phyloP scores from a whole-genome alignment of 2,797 vertebrate species.

The Passerculus sandwichensis region DNA sequence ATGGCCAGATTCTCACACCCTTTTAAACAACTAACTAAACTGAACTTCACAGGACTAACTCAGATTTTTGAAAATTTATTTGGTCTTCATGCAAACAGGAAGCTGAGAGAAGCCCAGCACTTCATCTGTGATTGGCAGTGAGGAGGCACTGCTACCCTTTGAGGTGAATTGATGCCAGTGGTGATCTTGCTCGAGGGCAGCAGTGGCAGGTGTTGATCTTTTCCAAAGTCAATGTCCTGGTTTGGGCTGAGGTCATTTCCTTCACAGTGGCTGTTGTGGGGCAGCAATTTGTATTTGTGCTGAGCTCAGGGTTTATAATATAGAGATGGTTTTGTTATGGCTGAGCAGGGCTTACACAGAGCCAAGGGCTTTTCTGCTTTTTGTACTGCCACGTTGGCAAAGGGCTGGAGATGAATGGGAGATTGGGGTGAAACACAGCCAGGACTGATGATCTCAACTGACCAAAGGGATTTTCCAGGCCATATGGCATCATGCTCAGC shows the following conservation, averaged over 20 bases:
- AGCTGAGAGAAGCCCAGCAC: background rate
- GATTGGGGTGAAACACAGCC: background rate
- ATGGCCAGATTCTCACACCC: background rate
- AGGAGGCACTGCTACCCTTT: background rate
- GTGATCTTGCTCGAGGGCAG: background rate
- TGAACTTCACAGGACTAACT: background rate
- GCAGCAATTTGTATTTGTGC: background rate
- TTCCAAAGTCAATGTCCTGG: background rate
- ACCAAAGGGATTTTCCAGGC: background rate
- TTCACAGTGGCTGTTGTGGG: background rate
- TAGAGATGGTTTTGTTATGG: background rate
- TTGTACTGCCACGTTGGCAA: accelerated
- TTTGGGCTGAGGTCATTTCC: background rate
- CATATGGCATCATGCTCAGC: background rate
- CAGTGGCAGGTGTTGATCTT: background rate
- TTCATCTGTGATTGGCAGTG: background rate
- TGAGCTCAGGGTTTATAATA: background rate
- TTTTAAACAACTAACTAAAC: background rate
- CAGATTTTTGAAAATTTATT: background rate
- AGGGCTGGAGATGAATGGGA: background rate
- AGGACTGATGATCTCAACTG: background rate
- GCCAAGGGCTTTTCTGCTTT: background rate
- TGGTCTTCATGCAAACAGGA: background rate
- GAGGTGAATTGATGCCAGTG: background rate
- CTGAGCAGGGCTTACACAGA: background rate